These are phyloP conservation scores for Hypotaenidia okinawae DNA, from an alignment of 2,797 vertebrate species.

Conservation along the genomic window DNA sequence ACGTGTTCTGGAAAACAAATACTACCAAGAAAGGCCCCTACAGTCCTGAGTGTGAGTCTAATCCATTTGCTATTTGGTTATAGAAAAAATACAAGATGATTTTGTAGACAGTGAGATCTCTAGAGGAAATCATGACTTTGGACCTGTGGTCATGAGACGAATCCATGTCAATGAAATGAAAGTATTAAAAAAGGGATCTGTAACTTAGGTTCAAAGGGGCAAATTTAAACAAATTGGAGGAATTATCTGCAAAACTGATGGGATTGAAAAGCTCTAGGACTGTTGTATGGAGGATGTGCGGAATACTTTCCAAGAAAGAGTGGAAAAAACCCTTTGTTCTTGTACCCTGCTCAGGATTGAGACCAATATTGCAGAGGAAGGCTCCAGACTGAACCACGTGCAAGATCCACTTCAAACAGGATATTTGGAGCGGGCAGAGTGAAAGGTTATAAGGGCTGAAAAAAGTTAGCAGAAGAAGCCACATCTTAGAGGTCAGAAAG, in stretches of 20 bases:
- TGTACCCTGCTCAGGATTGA: not conserved
- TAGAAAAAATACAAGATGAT: not conserved
- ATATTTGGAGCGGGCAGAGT: not conserved
- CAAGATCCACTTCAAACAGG: not conserved
- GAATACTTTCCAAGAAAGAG: not conserved
- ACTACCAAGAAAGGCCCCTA: not conserved
- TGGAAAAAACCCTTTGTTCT: not conserved
- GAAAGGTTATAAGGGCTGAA: not conserved
- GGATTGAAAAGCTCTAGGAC: not conserved
- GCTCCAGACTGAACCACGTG: not conserved
- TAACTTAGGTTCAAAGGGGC: not conserved
- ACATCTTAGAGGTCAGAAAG: conserved; percentile 18
- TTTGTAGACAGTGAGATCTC: not conserved
- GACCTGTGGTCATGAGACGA: not conserved
- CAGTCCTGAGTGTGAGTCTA: not conserved
- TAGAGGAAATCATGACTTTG: not conserved
- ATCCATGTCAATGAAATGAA: not conserved
- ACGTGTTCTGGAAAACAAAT: not conserved
- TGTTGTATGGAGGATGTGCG: not conserved
- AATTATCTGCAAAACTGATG: not conserved
- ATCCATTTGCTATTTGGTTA: not conserved
- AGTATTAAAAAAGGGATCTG: not conserved
- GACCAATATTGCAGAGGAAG: not conserved
- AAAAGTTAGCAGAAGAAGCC: not conserved
- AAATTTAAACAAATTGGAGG: not conserved